Evolutionary conservation across 2,113 vertebrate genomes (phyloP), one percentile per base, ranked within the genome.

Genomic region (Alethe castanea): DNA sequence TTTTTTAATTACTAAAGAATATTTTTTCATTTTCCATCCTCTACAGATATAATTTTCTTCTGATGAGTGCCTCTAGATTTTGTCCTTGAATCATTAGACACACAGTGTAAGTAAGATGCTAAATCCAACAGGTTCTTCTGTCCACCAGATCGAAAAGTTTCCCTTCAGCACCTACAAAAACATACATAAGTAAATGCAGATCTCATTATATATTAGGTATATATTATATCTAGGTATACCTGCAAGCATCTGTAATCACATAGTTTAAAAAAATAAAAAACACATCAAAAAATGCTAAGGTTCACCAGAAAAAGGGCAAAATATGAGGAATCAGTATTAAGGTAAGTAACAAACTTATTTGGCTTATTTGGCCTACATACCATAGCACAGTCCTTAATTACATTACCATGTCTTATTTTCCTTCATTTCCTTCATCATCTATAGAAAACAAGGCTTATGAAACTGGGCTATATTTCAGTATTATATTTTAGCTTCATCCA

Each of bases 31-130:
- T 90, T 90, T 91, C 59, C 40, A 29, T 79, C 35, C 61, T 83
- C 62, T 88, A 71, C 66, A 95, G 70, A 78, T 92, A 65, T 26
- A 53, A 91, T 78, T 93, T 95, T 83, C 81, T 91, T 67, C 76
- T 95, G 66, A 91, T 81, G 52, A 95, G 24, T 90, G 71, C 88
- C 59, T 94, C 78, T 79, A 95, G 79, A 94, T 86, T 95, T 95
- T 96, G 53, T 83, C 86, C 89, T 73, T 48, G 61, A 78, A 86
- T 89, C 79, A 62, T 95, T 89, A 92, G 23, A 88, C n/a, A 65
- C 52, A 71, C 35, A 70, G 7, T 44, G 11, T n/a, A 90, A 87
- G 78, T 61, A 79, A 90, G 78, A 72, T 45, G 78, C 42, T 94
- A 86, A 87, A 94, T 35, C 45, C 28, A 84, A 83, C 50, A 81